Evolutionary conservation across 2,113 vertebrate species (phyloP).

Genomic region (Puffinus mauretanicus): DNA sequence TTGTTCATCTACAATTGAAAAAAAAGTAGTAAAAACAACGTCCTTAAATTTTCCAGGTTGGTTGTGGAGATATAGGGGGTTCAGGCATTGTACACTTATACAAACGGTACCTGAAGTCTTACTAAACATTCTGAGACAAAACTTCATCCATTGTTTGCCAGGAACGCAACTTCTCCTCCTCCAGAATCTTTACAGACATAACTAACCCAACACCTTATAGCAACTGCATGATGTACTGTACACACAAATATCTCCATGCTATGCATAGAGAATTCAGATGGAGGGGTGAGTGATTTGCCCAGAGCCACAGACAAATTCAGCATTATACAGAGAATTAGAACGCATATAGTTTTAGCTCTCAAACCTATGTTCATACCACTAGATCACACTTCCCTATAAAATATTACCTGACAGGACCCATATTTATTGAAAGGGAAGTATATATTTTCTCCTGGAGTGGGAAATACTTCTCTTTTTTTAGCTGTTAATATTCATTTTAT

Average conservation of each 20-base stretch:
- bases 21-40: background rate
- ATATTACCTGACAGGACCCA: background rate
- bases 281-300: background rate
- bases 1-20: background rate
- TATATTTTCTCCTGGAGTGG: slow-evolving; percentile 35
- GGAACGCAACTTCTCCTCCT: background rate
- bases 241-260: background rate
- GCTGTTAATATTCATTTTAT: slow-evolving; percentile 53
- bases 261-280: background rate
- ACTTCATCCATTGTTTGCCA: background rate
- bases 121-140: background rate
- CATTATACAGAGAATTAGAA: background rate
- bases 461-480: slow-evolving; percentile 52
- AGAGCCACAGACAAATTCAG: background rate
- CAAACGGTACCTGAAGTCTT: background rate
- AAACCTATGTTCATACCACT: background rate
- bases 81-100: background rate
- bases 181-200: background rate
- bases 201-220: background rate
- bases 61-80: background rate
- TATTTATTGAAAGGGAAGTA: slow-evolving; percentile 27
- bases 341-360: background rate
- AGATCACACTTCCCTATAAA: background rate
- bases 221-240: background rate
- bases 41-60: background rate